Evolutionary conservation across 2,113 vertebrate species (phyloP).

Genomic region (Ailurus styani): DNA sequence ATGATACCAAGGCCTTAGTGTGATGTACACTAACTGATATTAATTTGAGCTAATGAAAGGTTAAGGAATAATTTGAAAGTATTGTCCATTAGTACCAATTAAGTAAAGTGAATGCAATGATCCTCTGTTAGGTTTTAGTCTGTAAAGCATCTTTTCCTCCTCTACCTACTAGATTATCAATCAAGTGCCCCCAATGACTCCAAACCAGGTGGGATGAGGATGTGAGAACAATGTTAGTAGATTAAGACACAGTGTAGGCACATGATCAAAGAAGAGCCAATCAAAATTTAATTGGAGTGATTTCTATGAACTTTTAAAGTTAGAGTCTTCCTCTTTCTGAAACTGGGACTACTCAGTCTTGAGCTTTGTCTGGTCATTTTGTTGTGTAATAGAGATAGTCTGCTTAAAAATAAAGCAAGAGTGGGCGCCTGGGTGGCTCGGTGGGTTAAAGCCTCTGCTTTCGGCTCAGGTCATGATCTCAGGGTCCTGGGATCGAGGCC

Average conservation of each 20-base stretch:
- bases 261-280: neutral
- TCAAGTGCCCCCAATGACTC: neutral
- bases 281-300: neutral
- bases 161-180: neutral
- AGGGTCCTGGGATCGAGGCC: too few species aligned
- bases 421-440: too few species aligned
- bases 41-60: neutral
- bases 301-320: neutral
- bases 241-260: neutral
- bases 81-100: neutral
- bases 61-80: conserved; percentile 6
- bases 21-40: neutral
- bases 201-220: neutral
- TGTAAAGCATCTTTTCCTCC: neutral
- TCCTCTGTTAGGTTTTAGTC: neutral
- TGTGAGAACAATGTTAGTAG: neutral
- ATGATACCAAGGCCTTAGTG: neutral
- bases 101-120: neutral
- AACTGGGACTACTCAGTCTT: neutral
- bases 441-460: too few species aligned
- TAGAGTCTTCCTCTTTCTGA: neutral
- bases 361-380: neutral
- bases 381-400: neutral
- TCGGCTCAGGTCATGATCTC: too few species aligned
- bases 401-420: neutral